A percentile compares a stretch with the other conserved stretches of the same genome.
Evolutionary conservation across 1,140 invertebrate genomes (phyloP).

Genomic region (Luehdorfia chinensis): DNA sequence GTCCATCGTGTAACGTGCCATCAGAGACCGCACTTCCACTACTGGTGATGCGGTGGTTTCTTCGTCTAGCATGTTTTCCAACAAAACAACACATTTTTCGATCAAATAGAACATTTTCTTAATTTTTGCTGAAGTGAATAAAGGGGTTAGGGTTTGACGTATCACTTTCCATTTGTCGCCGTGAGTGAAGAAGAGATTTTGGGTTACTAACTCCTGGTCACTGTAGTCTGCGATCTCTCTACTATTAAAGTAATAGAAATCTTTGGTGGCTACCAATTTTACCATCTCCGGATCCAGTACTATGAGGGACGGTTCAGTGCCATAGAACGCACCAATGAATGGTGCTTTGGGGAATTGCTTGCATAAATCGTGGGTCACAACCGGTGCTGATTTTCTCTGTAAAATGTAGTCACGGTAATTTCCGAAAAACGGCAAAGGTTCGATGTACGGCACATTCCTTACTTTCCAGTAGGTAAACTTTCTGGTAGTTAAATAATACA

Average conservation of each 20-base stretch:
- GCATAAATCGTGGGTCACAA: conserved; percentile 22
- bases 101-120: conserved; percentile 40
- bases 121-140: conserved; percentile 32
- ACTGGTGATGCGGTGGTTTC: background rate
- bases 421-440: conserved; percentile 24
- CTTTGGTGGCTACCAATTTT: conserved; percentile 23
- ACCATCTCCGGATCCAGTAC: conserved; percentile 29
- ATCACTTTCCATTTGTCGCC: conserved; percentile 32
- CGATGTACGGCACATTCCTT: conserved; percentile 26
- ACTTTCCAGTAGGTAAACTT: conserved; percentile 34
- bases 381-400: conserved; percentile 13
- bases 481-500: conserved; percentile 20
- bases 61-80: conserved; percentile 18
- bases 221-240: conserved; percentile 24
- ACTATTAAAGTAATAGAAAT: conserved; percentile 30
- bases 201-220: conserved; percentile 21
- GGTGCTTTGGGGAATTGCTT: conserved; percentile 25
- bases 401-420: conserved; percentile 31
- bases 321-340: conserved; percentile 28
- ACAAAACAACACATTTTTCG: conserved; percentile 17
- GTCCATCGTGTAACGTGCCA: conserved; percentile 29
- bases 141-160: conserved; percentile 29
- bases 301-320: conserved; percentile 28
- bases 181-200: conserved; percentile 28
- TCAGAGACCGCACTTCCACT: conserved; percentile 18